These are phyloP conservation scores for Didymodactylos carnosus DNA, from an alignment of 2,888 invertebrate genomes.

Conservation along the genomic window DNA sequence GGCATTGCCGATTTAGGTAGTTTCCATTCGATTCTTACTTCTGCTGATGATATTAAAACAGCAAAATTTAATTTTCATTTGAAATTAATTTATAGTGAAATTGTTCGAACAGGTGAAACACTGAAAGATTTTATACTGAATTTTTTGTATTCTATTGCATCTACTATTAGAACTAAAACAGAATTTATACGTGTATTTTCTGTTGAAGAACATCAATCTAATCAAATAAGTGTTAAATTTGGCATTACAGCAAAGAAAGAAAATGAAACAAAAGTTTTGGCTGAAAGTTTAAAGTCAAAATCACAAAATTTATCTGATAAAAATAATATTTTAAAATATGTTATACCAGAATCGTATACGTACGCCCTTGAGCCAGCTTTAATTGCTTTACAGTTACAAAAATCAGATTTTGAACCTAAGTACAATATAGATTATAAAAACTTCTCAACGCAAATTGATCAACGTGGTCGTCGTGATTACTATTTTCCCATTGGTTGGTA, in stretches of 20 bases:
- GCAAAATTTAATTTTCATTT: background rate
- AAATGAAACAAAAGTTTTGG: background rate
- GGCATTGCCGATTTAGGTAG: background rate
- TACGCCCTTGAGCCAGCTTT: background rate
- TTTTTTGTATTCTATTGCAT: background rate
- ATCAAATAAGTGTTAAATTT: background rate
- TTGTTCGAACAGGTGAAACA: background rate
- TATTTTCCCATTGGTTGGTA: background rate
- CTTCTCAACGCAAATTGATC: no score
- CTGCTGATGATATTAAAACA: background rate
- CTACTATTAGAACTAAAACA: background rate
- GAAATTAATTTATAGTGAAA: background rate
- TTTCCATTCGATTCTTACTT: background rate
- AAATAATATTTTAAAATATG: background rate
- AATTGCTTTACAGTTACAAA: background rate
- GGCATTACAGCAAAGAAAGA: background rate
- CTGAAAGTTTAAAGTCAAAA: background rate
- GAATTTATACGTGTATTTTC: background rate
- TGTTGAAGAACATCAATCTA: background rate
- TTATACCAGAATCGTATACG: background rate
- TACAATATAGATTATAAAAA: background rate
- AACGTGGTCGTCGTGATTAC: background rate
- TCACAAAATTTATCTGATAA: background rate
- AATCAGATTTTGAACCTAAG: background rate
- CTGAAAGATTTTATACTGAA: background rate